phyloP scores from a whole-genome alignment of 2,888 invertebrate species.

The Drosophila helvetica region DNA sequence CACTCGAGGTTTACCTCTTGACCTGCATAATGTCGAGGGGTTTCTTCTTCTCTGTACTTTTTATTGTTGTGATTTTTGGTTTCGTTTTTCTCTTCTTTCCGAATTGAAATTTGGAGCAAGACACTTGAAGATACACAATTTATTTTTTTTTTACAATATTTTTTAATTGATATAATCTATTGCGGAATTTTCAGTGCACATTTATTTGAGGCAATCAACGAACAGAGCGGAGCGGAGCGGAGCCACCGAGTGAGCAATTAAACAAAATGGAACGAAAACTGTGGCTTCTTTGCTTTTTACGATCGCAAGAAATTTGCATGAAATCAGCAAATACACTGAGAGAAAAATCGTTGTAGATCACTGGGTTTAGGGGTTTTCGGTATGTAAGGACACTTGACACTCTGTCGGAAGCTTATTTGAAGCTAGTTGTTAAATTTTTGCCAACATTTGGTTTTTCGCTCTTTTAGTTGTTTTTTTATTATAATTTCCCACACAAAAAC shows the following conservation, averaged over 20 bases:
- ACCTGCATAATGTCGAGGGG: slow-evolving; percentile 58
- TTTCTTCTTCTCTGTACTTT: slow-evolving; percentile 40
- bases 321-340: slow-evolving; percentile 44
- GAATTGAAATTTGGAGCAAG: slow-evolving; percentile 60
- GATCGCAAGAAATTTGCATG: slow-evolving; percentile 61
- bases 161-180: slow-evolving; percentile 69
- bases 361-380: background rate
- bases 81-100: background rate
- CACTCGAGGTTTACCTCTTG: slow-evolving; percentile 58
- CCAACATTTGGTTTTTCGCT: slow-evolving; percentile 40
- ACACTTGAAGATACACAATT: slow-evolving; percentile 37
- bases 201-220: slow-evolving; percentile 72
- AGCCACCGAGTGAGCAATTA: slow-evolving; percentile 56
- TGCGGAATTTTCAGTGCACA: slow-evolving; percentile 51
- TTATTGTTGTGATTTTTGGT: slow-evolving; percentile 3
- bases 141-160: slow-evolving; percentile 61
- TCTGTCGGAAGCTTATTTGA: slow-evolving; percentile 28
- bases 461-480: slow-evolving; percentile 19
- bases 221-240: background rate
- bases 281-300: slow-evolving; percentile 11
- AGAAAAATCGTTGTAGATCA: slow-evolving; percentile 7
- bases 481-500: no score
- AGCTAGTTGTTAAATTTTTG: slow-evolving; percentile 21
- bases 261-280: slow-evolving; percentile 42
- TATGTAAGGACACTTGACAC: background rate